Percentiles rank a stretch among this genome's conserved stretches.
These are phyloP conservation scores for Anolis carolinensis DNA, from an alignment of 2,113 vertebrate genomes.

Conservation along the genomic window DNA sequence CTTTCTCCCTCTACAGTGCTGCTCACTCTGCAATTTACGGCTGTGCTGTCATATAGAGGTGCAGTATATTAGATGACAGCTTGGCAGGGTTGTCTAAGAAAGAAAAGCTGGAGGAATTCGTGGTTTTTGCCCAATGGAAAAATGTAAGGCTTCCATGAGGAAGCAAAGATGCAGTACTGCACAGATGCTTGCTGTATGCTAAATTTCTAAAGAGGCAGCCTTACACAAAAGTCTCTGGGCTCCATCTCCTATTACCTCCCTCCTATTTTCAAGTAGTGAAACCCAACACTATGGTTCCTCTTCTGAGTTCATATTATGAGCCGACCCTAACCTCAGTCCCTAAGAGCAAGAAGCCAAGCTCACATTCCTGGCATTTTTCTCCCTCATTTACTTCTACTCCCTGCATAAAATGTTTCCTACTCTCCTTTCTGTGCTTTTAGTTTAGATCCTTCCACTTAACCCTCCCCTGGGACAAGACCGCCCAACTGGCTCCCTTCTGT, in stretches of 20 bases:
- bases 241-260: not conserved
- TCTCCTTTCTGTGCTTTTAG: constrained; percentile 43
- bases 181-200: not conserved
- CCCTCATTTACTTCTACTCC: constrained; percentile 60
- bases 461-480: not conserved
- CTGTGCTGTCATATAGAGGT: not conserved
- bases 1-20: not conserved
- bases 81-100: not conserved
- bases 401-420: constrained; percentile 47
- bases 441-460: constrained; percentile 10
- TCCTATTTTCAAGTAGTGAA: not conserved
- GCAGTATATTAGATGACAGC: rapidly evolving
- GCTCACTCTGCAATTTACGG: not conserved
- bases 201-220: constrained; percentile 1
- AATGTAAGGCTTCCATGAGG: not conserved
- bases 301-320: not conserved
- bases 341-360: constrained; percentile 38
- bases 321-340: not conserved
- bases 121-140: not conserved
- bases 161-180: not conserved
- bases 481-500: constrained; percentile 35
- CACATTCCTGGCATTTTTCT: constrained; percentile 65
- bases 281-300: not conserved
- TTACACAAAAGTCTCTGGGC: constrained; percentile 6
- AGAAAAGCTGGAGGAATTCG: not conserved